Evolutionary conservation across 2,888 invertebrate species (phyloP).

Genomic region (Drosophila cognata): DNA sequence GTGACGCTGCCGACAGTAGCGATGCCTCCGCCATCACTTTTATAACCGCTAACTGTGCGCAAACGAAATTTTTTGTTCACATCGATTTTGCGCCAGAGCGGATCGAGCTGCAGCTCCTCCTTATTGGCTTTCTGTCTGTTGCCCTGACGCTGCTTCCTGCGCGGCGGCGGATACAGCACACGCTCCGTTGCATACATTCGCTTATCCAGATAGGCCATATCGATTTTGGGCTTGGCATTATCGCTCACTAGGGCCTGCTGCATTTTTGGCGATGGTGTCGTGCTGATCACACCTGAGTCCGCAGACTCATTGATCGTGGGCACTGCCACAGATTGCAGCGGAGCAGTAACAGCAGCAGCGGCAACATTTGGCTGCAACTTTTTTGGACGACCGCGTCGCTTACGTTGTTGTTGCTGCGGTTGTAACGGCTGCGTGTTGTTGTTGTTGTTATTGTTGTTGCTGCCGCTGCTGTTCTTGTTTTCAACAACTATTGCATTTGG

Average conservation of each 20-base stretch:
- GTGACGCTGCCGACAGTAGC: constrained; percentile 71
- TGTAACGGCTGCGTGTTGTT: constrained; percentile 11
- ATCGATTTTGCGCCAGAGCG: constrained; percentile 88
- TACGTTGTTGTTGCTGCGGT: constrained; percentile 62
- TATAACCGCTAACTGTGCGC: constrained; percentile 87
- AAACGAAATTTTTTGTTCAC: constrained; percentile 88
- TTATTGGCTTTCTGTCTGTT: constrained; percentile 85
- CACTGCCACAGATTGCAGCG: constrained; percentile 24
- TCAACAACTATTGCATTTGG: constrained; percentile 71
- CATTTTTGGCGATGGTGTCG: constrained; percentile 88
- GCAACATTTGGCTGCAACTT: constrained; percentile 57
- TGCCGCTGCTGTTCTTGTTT: constrained; percentile 17
- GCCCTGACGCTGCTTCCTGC: constrained; percentile 89
- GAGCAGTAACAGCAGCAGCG: constrained; percentile 2
- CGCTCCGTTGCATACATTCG: constrained; percentile 90
- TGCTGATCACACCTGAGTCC: constrained; percentile 91
- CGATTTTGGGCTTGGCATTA: constrained; percentile 81
- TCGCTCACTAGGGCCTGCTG: constrained; percentile 83
- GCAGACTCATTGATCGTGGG: constrained; percentile 89
- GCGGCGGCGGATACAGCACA: constrained; percentile 91
- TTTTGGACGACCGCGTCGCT: constrained; percentile 84
- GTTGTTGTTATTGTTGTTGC: constrained; percentile 79
- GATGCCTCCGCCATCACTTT: constrained; percentile 86
- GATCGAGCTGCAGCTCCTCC: constrained; percentile 87
- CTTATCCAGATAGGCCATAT: constrained; percentile 87